Evolutionary conservation across 2,888 invertebrate genomes (phyloP), one percentile per base, ranked within the genome.

Genomic region (Anthophora plumipes): DNA sequence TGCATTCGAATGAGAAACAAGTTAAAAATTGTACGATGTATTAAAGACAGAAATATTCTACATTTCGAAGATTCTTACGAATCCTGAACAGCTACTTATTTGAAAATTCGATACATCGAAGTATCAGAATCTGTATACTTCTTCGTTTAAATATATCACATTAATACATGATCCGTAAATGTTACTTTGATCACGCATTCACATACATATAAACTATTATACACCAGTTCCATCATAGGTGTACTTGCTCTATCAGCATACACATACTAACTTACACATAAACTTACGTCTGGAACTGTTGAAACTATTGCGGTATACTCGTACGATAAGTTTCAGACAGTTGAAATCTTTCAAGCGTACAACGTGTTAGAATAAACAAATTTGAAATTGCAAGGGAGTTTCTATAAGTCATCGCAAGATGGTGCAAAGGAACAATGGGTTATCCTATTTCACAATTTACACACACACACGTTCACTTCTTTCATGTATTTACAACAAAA

Each of bases 131-230:
- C 12, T 17, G 1, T 2, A 11, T 1, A 11, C 22, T 25, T 66
- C 22, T 25, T 66, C 20, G 7, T 41, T 39, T 41, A n/a, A 43
- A 54, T 25, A 55, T 14, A 43, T 66, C 39, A 43, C 37, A 17
- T 79, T 68, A 20, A 66, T 69, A 52, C 46, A 48, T 48, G 41
- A 37, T 20, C 59, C 25, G 43, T 41, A n/a, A 52, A 66, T 48
- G 59, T 59, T 67, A 46, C 52, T 22, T 22, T 25, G 74, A 75
- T 75, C 71, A 81, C 52, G 20, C 61, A 55, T 37, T 67, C 31
- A 57, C 52, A 70, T 59, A 46, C 39, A 76, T 59, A 4, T 31
- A 31, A 31, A 31, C 31, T 4, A 31, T 31, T 31, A 4, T 31
- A 31, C 31, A 4, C 31, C 31, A 31, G 31, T 31, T 31, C 31